Evolutionary conservation across 1,140 invertebrate species (phyloP), one percentile per base, ranked within the genome.

Genomic region (Brachystomella parvula): DNA sequence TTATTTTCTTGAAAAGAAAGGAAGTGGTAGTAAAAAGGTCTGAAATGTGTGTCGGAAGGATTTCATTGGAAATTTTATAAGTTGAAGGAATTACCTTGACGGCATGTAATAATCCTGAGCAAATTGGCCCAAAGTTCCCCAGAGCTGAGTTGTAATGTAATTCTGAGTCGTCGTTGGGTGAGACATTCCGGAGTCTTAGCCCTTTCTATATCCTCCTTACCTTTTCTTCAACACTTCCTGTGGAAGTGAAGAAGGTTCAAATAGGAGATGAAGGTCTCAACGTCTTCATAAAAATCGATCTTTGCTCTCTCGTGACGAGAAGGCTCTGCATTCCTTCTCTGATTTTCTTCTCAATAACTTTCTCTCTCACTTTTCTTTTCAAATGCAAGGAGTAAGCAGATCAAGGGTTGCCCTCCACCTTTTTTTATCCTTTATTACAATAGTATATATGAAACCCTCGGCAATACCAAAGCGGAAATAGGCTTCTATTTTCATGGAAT

Each of bases 61-160:
- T 60, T 60, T 60, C 58, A 60, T 24, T 60, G 58, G 58, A 24
- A 29, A 60, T 33, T 29, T 60, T 19, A 60, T 33, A 60, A 60
- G 58, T 60, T 60, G 32, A 60, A 33, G 58, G 32, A 60, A 60
- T 60, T 60, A 60, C 58, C 58, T 60, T 60, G 15, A 60, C 31
- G 58, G 58, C 31, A 28, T 60, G 58, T 9, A 29, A 31, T 60
- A 60, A 60, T 60, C 60, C 35, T 21, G 60, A 47, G 32, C 60
- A 62, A 62, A 62, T 62, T 62, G 60, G 30, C 44, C 35, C 33
- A 32, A 62, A 62, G 60, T 62, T 62, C 60, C 33, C 26, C 24
- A 17, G 26, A 59, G 57, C 30, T 59, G 57, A 59, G 26, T 32
- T 59, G 57, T 59, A 59, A 59, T 53, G 49, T 6, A 53, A 53